Conservation (phyloP, 2,888 invertebrate genomes). For the Dione juno region DNA sequence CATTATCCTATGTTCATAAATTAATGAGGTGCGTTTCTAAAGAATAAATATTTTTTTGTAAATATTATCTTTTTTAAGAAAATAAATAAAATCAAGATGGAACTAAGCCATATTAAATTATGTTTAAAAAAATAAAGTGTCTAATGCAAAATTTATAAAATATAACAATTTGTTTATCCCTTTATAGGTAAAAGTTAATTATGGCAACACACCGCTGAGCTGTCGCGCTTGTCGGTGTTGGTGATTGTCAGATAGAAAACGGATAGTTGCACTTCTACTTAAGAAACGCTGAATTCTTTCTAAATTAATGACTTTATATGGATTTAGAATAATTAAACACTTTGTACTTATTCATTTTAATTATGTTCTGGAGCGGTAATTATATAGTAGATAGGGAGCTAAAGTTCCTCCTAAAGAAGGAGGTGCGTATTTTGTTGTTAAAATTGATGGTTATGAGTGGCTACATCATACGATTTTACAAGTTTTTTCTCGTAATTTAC, state of each 20-base stretch:
- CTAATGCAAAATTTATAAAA: no score
- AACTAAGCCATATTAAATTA: no score
- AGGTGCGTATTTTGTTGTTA: conserved; percentile 83
- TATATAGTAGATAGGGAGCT: conserved; percentile 88
- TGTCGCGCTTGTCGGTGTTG: conserved; percentile 34
- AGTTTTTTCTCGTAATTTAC: background rate
- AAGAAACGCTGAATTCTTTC: conserved; percentile 65
- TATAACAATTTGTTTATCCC: background rate
- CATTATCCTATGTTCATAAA: no score
- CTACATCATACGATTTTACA: conserved; percentile 46
- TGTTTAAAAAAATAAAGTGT: no score
- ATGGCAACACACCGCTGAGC: conserved; percentile 19
- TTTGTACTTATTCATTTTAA: conserved; percentile 77
- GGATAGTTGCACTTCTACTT: conserved; percentile 71
- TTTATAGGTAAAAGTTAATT: background rate
- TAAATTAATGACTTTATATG: conserved; percentile 73
- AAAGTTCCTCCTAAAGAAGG: conserved; percentile 89
- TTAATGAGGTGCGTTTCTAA: no score
- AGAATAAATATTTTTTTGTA: no score
- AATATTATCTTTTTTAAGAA: no score
- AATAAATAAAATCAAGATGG: no score
- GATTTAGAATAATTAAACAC: conserved; percentile 69
- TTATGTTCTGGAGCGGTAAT: conserved; percentile 94
- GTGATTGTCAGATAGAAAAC: conserved; percentile 62
- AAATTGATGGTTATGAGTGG: conserved; percentile 74